Conservation (phyloP, 2,113 vertebrate species). For the Gracilinanus agilis region DNA sequence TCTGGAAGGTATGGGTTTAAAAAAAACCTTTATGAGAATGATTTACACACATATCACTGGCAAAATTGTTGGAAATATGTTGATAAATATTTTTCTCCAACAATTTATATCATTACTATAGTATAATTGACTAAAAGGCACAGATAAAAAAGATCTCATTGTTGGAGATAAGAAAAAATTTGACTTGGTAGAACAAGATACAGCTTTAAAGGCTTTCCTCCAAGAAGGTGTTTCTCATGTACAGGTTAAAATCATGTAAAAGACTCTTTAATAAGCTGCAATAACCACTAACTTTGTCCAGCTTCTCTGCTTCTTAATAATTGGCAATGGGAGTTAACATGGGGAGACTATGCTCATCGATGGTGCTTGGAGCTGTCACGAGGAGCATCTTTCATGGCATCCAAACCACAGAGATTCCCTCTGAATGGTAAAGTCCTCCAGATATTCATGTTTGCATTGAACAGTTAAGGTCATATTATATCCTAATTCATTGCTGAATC, state of each 20-base stretch:
- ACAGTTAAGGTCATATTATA: not conserved
- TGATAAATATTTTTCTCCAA: not conserved
- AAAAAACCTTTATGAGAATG: not conserved
- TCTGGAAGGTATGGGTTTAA: too few relatives aligned
- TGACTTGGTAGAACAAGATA: not conserved
- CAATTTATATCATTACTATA: not conserved
- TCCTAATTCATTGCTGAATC: not conserved
- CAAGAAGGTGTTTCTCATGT: not conserved
- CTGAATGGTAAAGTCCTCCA: not conserved
- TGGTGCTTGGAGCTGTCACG: not conserved
- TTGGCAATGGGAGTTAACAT: not conserved
- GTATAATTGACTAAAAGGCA: not conserved
- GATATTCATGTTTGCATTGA: not conserved
- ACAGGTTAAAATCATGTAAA: not conserved
- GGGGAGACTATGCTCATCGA: not conserved
- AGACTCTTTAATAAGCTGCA: not conserved
- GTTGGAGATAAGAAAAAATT: not conserved
- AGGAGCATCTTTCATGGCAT: not conserved
- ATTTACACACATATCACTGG: not conserved
- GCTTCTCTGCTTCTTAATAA: not conserved
- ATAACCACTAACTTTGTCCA: not conserved
- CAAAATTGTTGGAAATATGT: not conserved
- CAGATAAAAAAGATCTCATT: not conserved
- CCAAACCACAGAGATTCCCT: not conserved
- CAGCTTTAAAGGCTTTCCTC: not conserved